Evolutionary conservation across 1,140 invertebrate genomes (phyloP), one percentile per base, ranked within the genome.

Genomic region (Hyles vespertilio): DNA sequence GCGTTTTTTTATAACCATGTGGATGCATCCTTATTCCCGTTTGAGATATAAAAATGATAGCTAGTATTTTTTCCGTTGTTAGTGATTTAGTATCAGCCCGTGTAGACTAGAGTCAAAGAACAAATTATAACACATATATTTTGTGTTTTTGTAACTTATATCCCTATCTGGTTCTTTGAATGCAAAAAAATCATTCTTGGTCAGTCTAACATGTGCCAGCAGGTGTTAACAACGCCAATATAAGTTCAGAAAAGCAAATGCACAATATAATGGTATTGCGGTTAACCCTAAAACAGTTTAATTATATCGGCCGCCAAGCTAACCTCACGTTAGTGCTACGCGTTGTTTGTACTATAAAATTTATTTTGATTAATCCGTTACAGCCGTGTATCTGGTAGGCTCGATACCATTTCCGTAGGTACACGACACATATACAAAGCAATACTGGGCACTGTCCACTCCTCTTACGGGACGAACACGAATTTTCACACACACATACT

Each of bases 401-500:
- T 68, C 68, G 71, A 72, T 74, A 70, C 63, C 59, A 69, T 71
- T 80, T 73, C 77, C 68, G 72, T 63, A 77, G 70, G 70, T 69
- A 73, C 71, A 74, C 67, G 63, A 67, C 69, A 72, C 66, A 58
- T 74, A 80, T 72, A 84, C 79, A 85, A 83, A 83, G 79, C 81
- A 72, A 75, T 77, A 72, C 74, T 76, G 76, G 68, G 53, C 72
- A 73, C 72, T 86, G 83, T 86, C 84, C 84, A 81, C 78, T 83
- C 69, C 75, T 78, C 74, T 80, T 77, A 77, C 73, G 74, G 67
- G 61, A 58, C 49, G 70, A 76, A 73, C 75, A 83, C 82, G 81
- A 85, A 87, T 84, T 85, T 84, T 83, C 84, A 74, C 79, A 79
- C 84, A 80, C 81, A 85, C 75, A 80, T 80, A 85, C 75, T 77